Evolutionary conservation across 2,797 vertebrate species (phyloP), one percentile per base, ranked within the genome.

Genomic region (Gymnothorax reevesii): DNA sequence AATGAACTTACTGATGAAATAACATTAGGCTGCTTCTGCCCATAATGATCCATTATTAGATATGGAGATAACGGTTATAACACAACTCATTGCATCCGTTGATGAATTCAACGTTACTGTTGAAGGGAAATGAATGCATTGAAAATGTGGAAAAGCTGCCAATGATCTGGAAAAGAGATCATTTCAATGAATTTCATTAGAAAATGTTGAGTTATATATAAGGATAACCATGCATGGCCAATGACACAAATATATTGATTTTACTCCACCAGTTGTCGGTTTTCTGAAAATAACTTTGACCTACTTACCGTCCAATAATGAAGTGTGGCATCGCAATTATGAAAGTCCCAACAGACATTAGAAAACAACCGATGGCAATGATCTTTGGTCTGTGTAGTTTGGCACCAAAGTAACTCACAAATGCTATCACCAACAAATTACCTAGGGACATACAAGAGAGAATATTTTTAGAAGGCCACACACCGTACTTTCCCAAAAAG

Each of bases 351-450:
- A 97, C 89, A 85, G 97, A 97, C 98, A 99, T 99, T 92, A 99
- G 92, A 71, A 99, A 83, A 88, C 97, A 98, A 6, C 98, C 98
- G 1, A 93, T 87, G 89, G 97, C 97, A 79, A 99, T 99, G 92
- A 99, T 96, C 94, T 96, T 98, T 64, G 98, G 98, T 64, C 97
- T 96, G 87, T 99, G 98, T 91, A 99, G 96, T 91, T 95, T 98
- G 71, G 97, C 97, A 90, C 98, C 98, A 89, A 98, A 99, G 94
- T 98, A 98, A 93, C 98, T 99, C 90, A 99, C 98, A 86, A 98
- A 96, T 85, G 96, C 96, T 91, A 98, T 98, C 90, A 98, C 96
- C 92, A 99, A 91, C 91, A 99, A 94, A 92, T 99, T 99, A 71
- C 98, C 98, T 99, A 90, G 20, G 62, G 80, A 20, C 71, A 83